These are phyloP conservation scores for Anisognathus igniventris DNA, from an alignment of 2,797 vertebrate genomes.

Conservation along the genomic window DNA sequence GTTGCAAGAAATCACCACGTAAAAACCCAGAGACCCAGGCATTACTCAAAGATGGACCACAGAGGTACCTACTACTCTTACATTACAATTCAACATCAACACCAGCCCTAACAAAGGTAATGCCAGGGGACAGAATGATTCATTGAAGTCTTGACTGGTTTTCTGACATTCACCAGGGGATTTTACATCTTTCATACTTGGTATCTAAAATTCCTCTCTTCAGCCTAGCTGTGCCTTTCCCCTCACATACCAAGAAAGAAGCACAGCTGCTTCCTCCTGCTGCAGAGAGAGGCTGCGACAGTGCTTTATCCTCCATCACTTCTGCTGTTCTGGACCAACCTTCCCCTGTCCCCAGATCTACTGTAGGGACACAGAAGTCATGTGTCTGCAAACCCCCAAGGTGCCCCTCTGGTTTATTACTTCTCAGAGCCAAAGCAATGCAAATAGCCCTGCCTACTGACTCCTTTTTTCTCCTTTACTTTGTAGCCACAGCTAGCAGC, in stretches of 20 bases:
- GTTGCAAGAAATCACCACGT: not conserved
- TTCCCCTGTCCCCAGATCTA: not conserved
- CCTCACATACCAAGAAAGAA: not conserved
- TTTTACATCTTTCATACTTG: not conserved
- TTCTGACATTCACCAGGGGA: not conserved
- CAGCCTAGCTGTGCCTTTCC: not conserved
- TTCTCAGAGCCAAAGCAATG: not conserved
- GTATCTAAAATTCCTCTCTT: not conserved
- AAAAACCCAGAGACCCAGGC: not conserved
- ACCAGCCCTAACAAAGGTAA: not conserved
- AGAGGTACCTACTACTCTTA: not conserved
- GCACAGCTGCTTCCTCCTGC: not conserved
- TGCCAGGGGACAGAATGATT: not conserved
- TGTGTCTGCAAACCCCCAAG: not conserved
- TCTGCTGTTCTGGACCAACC: not conserved
- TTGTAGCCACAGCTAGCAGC: not conserved
- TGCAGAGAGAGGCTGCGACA: not conserved
- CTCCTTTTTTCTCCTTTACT: not conserved
- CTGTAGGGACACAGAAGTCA: rapidly evolving
- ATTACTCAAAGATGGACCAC: not conserved
- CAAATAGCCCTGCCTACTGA: not conserved
- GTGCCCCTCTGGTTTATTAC: not conserved
- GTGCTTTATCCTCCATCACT: not conserved
- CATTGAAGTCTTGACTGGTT: not conserved
- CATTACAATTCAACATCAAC: not conserved